Conservation (phyloP, 2,113 vertebrate species). For the Tonatia bakeri region DNA sequence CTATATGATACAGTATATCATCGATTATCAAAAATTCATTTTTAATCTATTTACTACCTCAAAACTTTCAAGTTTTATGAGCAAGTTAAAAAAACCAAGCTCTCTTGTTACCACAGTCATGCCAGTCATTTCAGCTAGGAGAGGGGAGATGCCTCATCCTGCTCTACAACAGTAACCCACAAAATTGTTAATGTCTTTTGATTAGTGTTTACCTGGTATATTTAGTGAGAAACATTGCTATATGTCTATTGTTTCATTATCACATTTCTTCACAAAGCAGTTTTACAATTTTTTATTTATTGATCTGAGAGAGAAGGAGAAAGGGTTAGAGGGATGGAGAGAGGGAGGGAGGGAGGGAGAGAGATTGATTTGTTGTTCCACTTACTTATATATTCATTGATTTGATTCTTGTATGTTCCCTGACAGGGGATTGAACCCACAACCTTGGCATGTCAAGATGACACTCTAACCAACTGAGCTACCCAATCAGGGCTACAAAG, state of each 20-base stretch:
- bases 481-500: not conserved
- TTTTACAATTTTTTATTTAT: no score
- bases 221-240: not conserved
- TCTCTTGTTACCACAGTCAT: not conserved
- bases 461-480: no score
- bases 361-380: no score
- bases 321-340: no score
- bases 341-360: no score
- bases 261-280: not conserved
- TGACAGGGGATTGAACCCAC: no score
- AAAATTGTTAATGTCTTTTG: not conserved
- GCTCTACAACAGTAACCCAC: not conserved
- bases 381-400: no score
- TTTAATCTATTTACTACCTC: not conserved
- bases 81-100: not conserved
- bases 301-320: no score
- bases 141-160: not conserved
- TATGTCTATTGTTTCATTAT: not conserved
- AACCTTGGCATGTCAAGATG: no score
- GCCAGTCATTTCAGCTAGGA: not conserved
- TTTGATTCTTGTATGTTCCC: no score
- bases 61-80: not conserved
- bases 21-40: not conserved
- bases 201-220: not conserved
- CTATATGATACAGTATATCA: no score